A percentile compares a stretch with the other conserved stretches of the same genome.
Evolutionary conservation across 2,888 invertebrate genomes (phyloP).

Genomic region (Lepidochrysops patricia): DNA sequence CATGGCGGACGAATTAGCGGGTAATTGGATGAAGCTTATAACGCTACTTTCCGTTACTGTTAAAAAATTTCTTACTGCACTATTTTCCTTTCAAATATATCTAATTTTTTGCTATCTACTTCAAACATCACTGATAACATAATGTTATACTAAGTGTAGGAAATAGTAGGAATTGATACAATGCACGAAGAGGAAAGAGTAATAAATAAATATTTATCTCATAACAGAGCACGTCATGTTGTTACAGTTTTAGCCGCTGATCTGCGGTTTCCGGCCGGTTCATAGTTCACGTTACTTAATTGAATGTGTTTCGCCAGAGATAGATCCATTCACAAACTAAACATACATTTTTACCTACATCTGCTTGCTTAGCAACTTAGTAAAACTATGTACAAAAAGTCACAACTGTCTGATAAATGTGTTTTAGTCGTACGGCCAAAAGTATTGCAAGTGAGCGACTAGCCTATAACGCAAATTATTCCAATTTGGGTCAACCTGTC

Average conservation of each 20-base stretch:
- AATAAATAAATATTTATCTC: constrained; percentile 8
- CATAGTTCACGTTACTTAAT: constrained; percentile 21
- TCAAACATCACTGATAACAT: too few species aligned
- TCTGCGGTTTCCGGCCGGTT: constrained; percentile 31
- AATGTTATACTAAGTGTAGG: too few species aligned
- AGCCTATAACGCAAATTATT: not conserved
- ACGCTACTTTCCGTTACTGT: not conserved
- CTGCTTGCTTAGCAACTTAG: too few species aligned
- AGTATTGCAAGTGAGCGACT: too few species aligned
- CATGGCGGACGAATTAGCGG: constrained; percentile 22
- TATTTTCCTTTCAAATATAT: too few species aligned
- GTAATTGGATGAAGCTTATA: constrained; percentile 14
- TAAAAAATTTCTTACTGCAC: not conserved
- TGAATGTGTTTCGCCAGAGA: constrained; percentile 3
- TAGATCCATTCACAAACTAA: not conserved
- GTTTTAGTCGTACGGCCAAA: too few species aligned
- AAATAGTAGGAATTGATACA: not conserved
- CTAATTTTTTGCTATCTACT: too few species aligned
- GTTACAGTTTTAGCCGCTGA: constrained; percentile 29
- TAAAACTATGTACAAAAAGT: too few species aligned
- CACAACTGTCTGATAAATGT: too few species aligned
- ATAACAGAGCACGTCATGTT: constrained; percentile 20
- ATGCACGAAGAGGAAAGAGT: constrained; percentile 3
- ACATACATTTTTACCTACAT: too few species aligned
- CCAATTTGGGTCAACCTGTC: not conserved